Conservation (phyloP, 2,888 invertebrate genomes). For the Watsonalla binaria region DNA sequence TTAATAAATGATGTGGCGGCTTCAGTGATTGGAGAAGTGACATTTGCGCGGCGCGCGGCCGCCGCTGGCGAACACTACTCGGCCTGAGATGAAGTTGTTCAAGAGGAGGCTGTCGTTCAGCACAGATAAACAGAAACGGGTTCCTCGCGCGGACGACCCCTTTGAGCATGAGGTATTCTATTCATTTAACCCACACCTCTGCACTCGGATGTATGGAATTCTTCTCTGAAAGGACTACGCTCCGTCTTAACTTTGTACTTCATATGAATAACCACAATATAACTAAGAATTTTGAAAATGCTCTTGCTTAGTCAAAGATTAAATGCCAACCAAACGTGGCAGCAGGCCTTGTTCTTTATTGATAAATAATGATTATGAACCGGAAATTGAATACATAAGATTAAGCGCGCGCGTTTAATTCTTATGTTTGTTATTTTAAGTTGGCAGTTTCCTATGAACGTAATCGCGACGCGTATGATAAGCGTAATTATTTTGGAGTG, state of each 20-base stretch:
- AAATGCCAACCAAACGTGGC: not conserved
- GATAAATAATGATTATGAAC: slow-evolving; percentile 24
- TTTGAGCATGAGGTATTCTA: slow-evolving; percentile 70
- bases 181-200: slow-evolving; percentile 22
- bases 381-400: slow-evolving; percentile 10
- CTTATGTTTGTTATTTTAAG: not conserved
- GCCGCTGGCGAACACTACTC: slow-evolving; percentile 31
- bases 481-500: slow-evolving; percentile 39
- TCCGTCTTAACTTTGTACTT: not conserved
- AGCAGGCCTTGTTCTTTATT: slow-evolving; percentile 17
- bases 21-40: slow-evolving; percentile 40
- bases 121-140: slow-evolving; percentile 73
- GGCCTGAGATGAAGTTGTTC: slow-evolving; percentile 71
- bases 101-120: slow-evolving; percentile 73
- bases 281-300: not conserved
- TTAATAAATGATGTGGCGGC: slow-evolving; percentile 33
- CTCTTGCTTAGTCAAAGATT: not conserved
- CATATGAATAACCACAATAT: too few species aligned
- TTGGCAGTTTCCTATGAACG: not conserved
- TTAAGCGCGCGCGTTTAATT: slow-evolving; percentile 3
- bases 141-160: slow-evolving; percentile 63
- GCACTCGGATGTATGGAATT: slow-evolving; percentile 5
- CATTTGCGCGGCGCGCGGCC: slow-evolving; percentile 28
- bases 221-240: not conserved
- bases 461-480: slow-evolving; percentile 31